A percentile compares a stretch with the other conserved stretches of the same genome.
phyloP scores from a whole-genome alignment of 1,140 invertebrate genomes.

The Drosophila tristis region DNA sequence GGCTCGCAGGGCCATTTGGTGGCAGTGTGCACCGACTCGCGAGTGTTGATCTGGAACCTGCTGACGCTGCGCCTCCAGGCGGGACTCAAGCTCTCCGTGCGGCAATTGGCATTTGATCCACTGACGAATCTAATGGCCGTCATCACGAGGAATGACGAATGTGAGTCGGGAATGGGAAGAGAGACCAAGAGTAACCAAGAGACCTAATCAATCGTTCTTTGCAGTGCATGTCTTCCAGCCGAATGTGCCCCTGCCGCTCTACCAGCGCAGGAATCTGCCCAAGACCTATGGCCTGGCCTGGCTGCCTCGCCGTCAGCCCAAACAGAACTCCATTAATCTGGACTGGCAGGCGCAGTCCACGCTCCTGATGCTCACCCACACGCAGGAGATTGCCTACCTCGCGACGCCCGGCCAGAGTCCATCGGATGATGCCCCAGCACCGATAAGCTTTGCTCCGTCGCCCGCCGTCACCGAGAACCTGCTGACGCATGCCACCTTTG shows the following conservation, averaged over 20 bases:
- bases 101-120: conserved; percentile 88
- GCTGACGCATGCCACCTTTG: conserved; percentile 71
- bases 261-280: conserved; percentile 84
- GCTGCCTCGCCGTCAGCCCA: conserved; percentile 85
- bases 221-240: conserved; percentile 88
- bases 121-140: conserved; percentile 88
- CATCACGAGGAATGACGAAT: conserved; percentile 87
- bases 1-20: conserved; percentile 88
- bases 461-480: conserved; percentile 29
- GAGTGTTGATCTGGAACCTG: conserved; percentile 90
- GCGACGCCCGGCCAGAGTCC: conserved; percentile 54
- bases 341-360: conserved; percentile 87
- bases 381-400: conserved; percentile 83
- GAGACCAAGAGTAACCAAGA: neutral
- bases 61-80: conserved; percentile 86
- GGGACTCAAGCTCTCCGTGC: conserved; percentile 82
- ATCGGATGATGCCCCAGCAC: conserved; percentile 62
- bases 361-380: conserved; percentile 86
- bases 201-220: conserved; percentile 17
- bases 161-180: conserved; percentile 82
- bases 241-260: conserved; percentile 85
- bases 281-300: conserved; percentile 85
- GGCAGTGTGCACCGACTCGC: conserved; percentile 84
- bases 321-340: conserved; percentile 80
- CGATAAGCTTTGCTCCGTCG: conserved; percentile 60